Base-by-base conservation (phyloP, 2,888 invertebrate species). In the Cynaeus angustus region DNA sequence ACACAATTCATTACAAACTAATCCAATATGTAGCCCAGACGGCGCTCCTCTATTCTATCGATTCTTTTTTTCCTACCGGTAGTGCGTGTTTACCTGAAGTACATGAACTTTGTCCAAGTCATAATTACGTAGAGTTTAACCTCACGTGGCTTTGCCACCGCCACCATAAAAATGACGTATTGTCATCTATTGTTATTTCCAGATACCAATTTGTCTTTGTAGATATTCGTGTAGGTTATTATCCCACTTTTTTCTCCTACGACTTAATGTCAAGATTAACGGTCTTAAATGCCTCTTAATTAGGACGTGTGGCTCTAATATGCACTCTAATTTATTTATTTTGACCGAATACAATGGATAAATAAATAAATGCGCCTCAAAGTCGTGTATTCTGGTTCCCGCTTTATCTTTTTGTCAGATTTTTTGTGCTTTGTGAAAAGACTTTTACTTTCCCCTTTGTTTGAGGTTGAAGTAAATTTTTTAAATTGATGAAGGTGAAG, bases 361-460 rank as follows among this genome's bases (percentile, higher is more conserved):
- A 50, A 67, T 67, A 50, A 59, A 58, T 66, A 50, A 58, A 59
- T 67, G 26, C 46, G 43, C 58, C 30, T 67, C 58, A 58, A 26
- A 26, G 37, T 56, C 38, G 48, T 14, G 56, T 43, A 33, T 10
- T 28, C 21, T 37, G 50, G 59, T 59, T 66, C 43, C 21, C 45
- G 50, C 48, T 38, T 48, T 30, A 38, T 58, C 48, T 58, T 48
- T 56, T 28, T 21, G 46, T 59, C 45, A 37, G 4, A 12, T 64
- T 65, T 69, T 50, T 46, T 52, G 43, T 16, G 26, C 14, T 41
- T 61, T 70, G 70, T 55, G 70, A 70, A 70, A 38, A 13, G 28
- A 66, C 67, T 66, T 68, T 71, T 71, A 71, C 71, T 71, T 71
- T 71, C 71, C 53, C 71, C 67, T 71, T 71, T 71, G 71, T 71